Conservation (phyloP, 2,113 vertebrate genomes). For the Gallinago jamesoni region DNA sequence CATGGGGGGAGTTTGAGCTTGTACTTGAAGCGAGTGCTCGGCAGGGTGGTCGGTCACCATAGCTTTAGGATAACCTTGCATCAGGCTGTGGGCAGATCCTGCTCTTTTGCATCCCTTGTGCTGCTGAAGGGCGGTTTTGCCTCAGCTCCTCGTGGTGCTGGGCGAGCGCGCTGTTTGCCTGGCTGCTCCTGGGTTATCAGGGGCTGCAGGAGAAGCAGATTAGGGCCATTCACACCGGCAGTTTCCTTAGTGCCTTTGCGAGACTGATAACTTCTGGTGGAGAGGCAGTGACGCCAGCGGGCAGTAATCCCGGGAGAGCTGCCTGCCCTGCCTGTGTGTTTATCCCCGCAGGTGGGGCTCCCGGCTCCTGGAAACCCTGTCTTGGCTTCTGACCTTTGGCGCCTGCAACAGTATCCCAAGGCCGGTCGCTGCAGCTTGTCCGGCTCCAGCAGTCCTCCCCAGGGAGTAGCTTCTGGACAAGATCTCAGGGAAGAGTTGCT, state of each 20-base stretch:
- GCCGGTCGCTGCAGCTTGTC: background rate
- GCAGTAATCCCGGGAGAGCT: background rate
- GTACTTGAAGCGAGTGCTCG: accelerated
- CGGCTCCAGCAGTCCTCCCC: background rate
- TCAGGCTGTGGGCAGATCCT: accelerated
- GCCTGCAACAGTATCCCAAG: background rate
- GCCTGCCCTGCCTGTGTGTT: background rate
- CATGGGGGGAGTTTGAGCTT: accelerated
- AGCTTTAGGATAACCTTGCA: background rate
- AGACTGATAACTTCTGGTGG: background rate
- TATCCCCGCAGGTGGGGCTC: conserved; percentile 13
- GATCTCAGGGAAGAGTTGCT: background rate
- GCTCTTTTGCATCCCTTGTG: background rate
- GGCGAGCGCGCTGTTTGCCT: background rate
- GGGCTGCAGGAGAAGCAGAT: background rate
- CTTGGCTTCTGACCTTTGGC: background rate
- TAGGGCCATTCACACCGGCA: conserved; percentile 35
- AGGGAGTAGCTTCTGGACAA: background rate
- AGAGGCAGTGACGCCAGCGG: conserved; percentile 18
- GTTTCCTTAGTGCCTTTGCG: background rate
- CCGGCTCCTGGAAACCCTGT: background rate
- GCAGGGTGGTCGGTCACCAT: accelerated
- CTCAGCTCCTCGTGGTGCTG: background rate
- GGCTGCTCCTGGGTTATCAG: background rate
- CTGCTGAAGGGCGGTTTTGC: background rate